Evolutionary conservation across 2,113 vertebrate species (phyloP).

Genomic region (Scalopus aquaticus): DNA sequence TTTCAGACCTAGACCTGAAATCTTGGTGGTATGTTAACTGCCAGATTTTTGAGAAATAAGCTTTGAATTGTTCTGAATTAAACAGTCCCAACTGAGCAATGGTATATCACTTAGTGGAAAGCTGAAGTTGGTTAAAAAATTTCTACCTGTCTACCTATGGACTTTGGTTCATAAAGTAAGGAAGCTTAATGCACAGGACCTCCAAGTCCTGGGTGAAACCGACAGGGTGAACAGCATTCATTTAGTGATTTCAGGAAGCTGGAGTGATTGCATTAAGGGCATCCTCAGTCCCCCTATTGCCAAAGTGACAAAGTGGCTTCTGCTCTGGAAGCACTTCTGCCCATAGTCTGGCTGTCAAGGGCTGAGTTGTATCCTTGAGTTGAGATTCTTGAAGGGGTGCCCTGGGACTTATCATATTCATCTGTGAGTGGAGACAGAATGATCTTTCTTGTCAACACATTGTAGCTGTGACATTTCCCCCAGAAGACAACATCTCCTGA

Average conservation of each 20-base stretch:
- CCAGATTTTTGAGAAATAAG: not conserved
- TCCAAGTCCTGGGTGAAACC: slow-evolving; percentile 14
- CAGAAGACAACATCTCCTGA: not conserved
- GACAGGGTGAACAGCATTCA: slow-evolving; percentile 12
- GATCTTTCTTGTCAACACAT: slow-evolving; percentile 28
- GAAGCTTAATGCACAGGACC: not conserved
- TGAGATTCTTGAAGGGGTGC: slow-evolving; percentile 12
- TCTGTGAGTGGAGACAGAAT: not conserved
- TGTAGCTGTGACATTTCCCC: not conserved
- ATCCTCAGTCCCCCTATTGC: not conserved
- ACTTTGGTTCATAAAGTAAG: slow-evolving; percentile 43
- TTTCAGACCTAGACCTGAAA: not conserved
- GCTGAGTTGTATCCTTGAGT: not conserved
- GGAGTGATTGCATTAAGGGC: not conserved
- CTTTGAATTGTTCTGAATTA: slow-evolving; percentile 17
- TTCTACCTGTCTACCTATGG: slow-evolving; percentile 52
- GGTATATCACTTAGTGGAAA: not conserved
- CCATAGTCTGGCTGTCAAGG: not conserved
- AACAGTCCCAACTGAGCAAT: not conserved
- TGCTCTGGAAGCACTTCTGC: not conserved
- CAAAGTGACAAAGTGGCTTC: not conserved
- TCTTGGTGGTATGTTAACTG: not conserved
- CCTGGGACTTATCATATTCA: not conserved
- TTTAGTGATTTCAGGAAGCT: slow-evolving; percentile 18
- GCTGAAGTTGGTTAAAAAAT: slow-evolving; percentile 17